phyloP scores from a whole-genome alignment of 2,797 vertebrate genomes.

The Coilia nasus region DNA sequence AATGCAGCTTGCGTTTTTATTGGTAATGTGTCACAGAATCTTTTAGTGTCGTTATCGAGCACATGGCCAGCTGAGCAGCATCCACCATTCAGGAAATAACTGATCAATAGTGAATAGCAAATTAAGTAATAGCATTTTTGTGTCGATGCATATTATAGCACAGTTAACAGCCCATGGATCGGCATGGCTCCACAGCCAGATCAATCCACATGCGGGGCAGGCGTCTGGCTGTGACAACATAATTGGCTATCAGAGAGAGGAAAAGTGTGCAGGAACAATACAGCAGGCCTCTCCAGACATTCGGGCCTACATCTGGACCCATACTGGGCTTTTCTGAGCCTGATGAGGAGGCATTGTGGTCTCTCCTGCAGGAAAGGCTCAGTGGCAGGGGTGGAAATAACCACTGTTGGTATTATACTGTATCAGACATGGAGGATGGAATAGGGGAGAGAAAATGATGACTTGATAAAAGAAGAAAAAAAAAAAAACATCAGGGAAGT shows the following conservation, averaged over 20 bases:
- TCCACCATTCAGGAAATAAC: conserved; percentile 53
- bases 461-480: not conserved
- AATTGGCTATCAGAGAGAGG: conserved; percentile 50
- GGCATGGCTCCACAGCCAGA: conserved; percentile 44
- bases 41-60: conserved; percentile 56
- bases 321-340: conserved; percentile 9
- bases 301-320: conserved; percentile 36
- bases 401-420: not conserved
- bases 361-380: not conserved
- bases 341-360: conserved; percentile 9
- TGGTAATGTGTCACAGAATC: conserved; percentile 59
- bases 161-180: conserved; percentile 57
- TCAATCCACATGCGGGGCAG: conserved; percentile 54
- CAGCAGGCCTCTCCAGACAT: conserved; percentile 41
- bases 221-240: conserved; percentile 48
- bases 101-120: conserved; percentile 64
- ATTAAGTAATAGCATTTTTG: conserved; percentile 67
- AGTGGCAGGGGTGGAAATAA: not conserved
- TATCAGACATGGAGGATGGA: not conserved
- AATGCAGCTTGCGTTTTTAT: conserved; percentile 53
- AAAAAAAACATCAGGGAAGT: not conserved
- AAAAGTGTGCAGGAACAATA: conserved; percentile 42
- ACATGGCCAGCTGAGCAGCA: conserved; percentile 35
- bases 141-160: conserved; percentile 61
- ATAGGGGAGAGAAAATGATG: not conserved